phyloP scores from a whole-genome alignment of 64 coral and sea anemone species.

The Actinia tenebrosa region DNA sequence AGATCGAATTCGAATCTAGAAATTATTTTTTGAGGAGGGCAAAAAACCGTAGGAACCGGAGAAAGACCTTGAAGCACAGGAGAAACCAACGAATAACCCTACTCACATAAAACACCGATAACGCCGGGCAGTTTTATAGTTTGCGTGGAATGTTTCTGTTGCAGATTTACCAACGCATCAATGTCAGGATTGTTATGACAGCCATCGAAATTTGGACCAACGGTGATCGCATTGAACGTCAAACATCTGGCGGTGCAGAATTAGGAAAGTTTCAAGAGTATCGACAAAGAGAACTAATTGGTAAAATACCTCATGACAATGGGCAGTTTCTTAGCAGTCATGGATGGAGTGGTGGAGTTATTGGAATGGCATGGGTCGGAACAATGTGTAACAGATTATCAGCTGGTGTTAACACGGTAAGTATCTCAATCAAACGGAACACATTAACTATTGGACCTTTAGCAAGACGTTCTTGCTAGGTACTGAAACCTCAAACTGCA shows the following conservation, averaged over 20 bases:
- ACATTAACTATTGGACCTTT: too few species aligned
- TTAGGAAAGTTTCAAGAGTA: constrained; percentile 41
- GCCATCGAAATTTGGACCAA: constrained; percentile 75
- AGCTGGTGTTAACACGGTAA: constrained; percentile 56
- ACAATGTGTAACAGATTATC: constrained; percentile 55
- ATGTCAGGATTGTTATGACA: constrained; percentile 54
- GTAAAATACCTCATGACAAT: constrained; percentile 71
- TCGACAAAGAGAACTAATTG: constrained; percentile 22
- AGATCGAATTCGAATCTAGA: too few species aligned
- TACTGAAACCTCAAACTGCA: too few species aligned
- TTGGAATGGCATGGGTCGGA: constrained; percentile 46
- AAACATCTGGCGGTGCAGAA: constrained; percentile 35
- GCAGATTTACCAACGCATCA: constrained; percentile 79
- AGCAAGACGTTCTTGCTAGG: too few species aligned
- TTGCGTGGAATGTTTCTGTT: neutral
- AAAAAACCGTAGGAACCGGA: too few species aligned
- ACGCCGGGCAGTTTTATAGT: neutral
- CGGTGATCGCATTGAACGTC: constrained; percentile 51
- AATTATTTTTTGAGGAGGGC: too few species aligned
- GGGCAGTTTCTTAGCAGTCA: constrained; percentile 58
- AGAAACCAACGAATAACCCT: too few species aligned
- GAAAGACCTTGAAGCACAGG: too few species aligned
- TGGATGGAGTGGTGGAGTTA: constrained; percentile 33
- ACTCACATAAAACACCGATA: too few species aligned
- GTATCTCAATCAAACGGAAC: neutral